Conservation (phyloP, 2,113 vertebrate species). For the Zosterops borbonicus region DNA sequence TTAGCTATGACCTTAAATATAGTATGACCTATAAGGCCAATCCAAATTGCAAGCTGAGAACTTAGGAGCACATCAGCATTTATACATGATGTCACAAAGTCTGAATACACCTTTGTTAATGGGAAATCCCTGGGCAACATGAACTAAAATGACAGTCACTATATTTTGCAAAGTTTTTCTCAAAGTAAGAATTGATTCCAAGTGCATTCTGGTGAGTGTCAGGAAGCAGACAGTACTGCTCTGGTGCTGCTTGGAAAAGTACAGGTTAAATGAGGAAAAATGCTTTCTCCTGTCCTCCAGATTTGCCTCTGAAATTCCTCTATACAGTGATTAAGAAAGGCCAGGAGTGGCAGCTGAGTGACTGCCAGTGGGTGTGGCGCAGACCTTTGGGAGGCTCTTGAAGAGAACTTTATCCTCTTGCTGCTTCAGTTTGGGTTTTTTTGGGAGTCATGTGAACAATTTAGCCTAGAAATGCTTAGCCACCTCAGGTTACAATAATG, state of each 20-base stretch:
- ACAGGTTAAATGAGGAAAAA: not conserved
- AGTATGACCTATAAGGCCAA: not conserved
- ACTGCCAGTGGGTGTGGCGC: not conserved
- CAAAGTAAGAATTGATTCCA: not conserved
- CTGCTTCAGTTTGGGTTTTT: not conserved
- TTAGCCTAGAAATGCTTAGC: not conserved
- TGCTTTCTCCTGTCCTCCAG: not conserved
- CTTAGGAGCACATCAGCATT: not conserved
- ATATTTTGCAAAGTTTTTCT: not conserved
- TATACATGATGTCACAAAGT: accelerated
- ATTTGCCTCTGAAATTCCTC: not conserved
- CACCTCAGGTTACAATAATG: conserved; percentile 50
- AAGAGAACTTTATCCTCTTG: conserved; percentile 1
- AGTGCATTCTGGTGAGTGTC: not conserved
- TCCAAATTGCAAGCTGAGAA: not conserved
- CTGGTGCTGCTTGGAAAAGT: not conserved
- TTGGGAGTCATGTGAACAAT: not conserved
- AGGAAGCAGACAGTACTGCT: not conserved
- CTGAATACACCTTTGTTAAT: not conserved
- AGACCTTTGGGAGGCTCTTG: not conserved
- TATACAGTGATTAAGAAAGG: not conserved
- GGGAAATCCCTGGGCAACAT: not conserved
- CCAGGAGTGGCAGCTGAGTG: not conserved
- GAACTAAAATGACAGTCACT: not conserved
- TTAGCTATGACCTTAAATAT: not conserved